Evolutionary conservation across 2,888 invertebrate species (phyloP).

Genomic region (Catocala fraxini): DNA sequence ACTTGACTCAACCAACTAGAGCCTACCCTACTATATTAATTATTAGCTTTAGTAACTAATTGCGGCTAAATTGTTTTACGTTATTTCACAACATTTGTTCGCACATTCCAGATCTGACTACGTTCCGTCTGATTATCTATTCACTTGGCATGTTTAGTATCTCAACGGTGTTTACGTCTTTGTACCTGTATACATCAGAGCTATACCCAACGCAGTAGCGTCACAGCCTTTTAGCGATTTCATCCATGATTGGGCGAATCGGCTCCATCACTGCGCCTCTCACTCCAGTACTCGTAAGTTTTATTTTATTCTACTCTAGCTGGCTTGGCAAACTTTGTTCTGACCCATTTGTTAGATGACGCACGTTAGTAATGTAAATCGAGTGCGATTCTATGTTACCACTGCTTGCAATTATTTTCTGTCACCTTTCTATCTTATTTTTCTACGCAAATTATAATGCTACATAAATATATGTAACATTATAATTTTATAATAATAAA

Average conservation of each 20-base stretch:
- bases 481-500: no score
- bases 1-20: no score
- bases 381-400: no score
- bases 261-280: slow-evolving; percentile 92
- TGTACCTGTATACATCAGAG: slow-evolving; percentile 91
- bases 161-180: slow-evolving; percentile 88
- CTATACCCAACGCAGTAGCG: slow-evolving; percentile 91
- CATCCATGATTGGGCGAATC: slow-evolving; percentile 91
- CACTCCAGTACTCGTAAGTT: slow-evolving; percentile 88
- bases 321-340: no score
- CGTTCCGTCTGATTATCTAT: slow-evolving; percentile 80
- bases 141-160: slow-evolving; percentile 90
- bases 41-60: neutral
- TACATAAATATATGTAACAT: no score
- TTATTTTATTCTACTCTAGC: neutral
- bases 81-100: no score
- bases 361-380: no score
- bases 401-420: no score
- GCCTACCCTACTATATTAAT: no score
- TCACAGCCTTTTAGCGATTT: slow-evolving; percentile 90
- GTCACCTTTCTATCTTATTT: no score
- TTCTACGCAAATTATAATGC: no score
- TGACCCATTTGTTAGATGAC: no score
- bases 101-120: slow-evolving; percentile 58
- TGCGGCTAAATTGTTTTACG: neutral